Percentiles rank a stretch among this genome's conserved stretches.
These are phyloP conservation scores for Caenorhabditis sp. DNA, from an alignment of 2,888 invertebrate genomes.

Conservation along the genomic window DNA sequence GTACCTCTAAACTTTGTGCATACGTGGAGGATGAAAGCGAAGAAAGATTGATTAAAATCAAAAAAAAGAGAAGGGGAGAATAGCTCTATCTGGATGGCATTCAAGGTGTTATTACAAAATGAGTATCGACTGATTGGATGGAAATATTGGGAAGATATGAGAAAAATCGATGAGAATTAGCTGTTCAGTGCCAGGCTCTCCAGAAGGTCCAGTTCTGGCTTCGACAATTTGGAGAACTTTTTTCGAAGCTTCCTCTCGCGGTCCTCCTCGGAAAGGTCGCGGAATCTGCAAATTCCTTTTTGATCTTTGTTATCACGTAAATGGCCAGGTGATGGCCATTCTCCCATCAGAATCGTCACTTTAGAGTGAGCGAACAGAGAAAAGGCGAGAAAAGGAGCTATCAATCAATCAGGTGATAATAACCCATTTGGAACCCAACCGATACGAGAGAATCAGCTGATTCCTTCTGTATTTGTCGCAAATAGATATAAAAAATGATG, in stretches of 20 bases:
- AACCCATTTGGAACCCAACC: neutral
- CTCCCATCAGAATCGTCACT: neutral
- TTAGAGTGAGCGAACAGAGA: neutral
- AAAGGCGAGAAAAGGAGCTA: neutral
- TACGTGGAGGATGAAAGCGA: too few species aligned
- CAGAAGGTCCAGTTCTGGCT: slow-evolving; percentile 5
- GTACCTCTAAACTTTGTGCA: too few species aligned
- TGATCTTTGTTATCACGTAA: neutral
- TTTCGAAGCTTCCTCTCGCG: slow-evolving; percentile 34
- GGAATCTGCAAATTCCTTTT: slow-evolving; percentile 16
- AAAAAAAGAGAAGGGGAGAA: too few species aligned
- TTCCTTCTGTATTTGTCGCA: neutral
- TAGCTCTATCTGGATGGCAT: too few species aligned
- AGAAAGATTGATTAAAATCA: too few species aligned
- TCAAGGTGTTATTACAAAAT: too few species aligned
- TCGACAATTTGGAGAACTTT: slow-evolving; percentile 28
- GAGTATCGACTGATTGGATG: slow-evolving; percentile 4
- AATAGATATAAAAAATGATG: neutral
- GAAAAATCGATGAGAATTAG: neutral
- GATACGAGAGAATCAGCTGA: neutral
- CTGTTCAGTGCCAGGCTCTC: slow-evolving; percentile 16
- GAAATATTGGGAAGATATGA: too few species aligned
- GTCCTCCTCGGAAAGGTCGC: slow-evolving; percentile 34
- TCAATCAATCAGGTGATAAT: neutral
- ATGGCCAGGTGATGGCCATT: neutral